phyloP scores from a whole-genome alignment of 2,888 invertebrate genomes.

The Dicranocentrus wangi region DNA sequence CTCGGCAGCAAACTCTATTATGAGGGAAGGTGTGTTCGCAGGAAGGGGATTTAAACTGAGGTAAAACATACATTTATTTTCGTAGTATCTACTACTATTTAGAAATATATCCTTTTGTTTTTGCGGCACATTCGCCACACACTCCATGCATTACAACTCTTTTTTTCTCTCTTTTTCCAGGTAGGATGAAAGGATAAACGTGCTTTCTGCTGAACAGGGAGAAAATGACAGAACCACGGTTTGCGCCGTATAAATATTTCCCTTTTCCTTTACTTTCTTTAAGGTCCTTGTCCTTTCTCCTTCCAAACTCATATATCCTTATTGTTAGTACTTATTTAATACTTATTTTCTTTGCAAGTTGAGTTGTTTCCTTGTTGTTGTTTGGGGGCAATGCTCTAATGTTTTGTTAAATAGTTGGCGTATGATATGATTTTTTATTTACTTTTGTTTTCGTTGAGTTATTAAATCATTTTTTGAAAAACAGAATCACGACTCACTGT shows the following conservation, averaged over 20 bases:
- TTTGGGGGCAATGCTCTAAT: no score
- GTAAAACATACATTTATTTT: background rate
- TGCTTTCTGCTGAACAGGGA: background rate
- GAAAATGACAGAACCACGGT: background rate
- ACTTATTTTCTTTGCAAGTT: no score
- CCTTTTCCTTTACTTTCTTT: background rate
- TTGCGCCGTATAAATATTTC: background rate
- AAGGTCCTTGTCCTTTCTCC: constrained; percentile 5
- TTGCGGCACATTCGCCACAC: no score
- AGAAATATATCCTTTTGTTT: no score
- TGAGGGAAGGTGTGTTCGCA: constrained; percentile 67
- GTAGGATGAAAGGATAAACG: constrained; percentile 2
- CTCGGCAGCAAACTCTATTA: constrained; percentile 66
- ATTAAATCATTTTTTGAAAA: no score
- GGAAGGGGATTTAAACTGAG: constrained; percentile 70
- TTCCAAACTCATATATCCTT: background rate
- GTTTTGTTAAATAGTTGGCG: no score
- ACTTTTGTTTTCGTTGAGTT: no score
- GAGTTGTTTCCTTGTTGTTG: no score
- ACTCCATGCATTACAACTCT: background rate
- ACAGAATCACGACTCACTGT: no score
- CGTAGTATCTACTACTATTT: no score
- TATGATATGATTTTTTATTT: no score
- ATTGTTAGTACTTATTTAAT: no score
- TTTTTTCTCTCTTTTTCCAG: background rate